Conservation (phyloP, 2,113 vertebrate genomes). For the Toxostoma redivivum region DNA sequence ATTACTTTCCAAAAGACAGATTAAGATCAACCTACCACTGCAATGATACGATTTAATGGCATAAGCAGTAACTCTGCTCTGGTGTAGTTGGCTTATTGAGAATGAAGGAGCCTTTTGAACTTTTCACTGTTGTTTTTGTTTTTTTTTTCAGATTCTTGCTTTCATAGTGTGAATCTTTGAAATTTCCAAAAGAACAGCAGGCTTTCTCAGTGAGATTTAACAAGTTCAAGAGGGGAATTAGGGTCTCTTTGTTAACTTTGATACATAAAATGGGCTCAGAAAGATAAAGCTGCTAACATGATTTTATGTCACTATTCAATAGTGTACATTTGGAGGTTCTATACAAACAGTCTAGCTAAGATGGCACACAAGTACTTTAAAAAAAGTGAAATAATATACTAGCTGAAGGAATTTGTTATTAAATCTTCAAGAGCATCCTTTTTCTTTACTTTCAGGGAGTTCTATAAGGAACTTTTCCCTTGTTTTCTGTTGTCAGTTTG, state of each 20-base stretch:
- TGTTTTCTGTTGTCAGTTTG: background rate
- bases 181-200: background rate
- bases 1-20: background rate
- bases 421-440: background rate
- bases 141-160: background rate
- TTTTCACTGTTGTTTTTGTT: background rate
- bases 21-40: background rate
- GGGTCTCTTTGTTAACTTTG: background rate
- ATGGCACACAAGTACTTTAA: background rate
- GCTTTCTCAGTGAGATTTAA: background rate
- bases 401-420: background rate
- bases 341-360: background rate
- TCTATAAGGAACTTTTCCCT: background rate
- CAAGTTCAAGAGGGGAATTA: background rate
- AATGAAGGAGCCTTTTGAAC: background rate
- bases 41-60: background rate
- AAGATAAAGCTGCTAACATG: background rate
- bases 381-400: background rate
- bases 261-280: background rate
- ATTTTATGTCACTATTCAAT: background rate
- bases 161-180: background rate
- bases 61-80: background rate
- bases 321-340: background rate
- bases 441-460: background rate
- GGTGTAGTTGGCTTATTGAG: background rate